Evolutionary conservation across 2,888 invertebrate genomes (phyloP), one percentile per base, ranked within the genome.

Genomic region (Cenopis cana): DNA sequence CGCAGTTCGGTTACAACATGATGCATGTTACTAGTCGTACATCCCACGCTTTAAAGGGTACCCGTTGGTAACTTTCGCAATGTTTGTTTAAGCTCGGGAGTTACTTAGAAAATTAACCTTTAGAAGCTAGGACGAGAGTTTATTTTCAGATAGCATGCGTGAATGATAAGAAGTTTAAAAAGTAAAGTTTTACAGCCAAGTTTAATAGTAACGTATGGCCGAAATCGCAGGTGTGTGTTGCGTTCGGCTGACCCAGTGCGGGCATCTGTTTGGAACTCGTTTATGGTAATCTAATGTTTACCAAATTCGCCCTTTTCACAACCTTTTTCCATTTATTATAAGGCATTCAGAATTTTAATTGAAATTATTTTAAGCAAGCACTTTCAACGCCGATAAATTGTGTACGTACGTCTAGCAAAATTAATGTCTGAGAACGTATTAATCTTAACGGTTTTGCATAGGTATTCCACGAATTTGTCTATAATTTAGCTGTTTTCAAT

Each of bases 191-290:
- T 76, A 76, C 76, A 71, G 76, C 68, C 64, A 72, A 75, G 74
- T 78, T 85, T 85, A 81, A 82, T 78, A 79, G 76, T 79, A 80
- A 61, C 54, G 24, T 55, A 52, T 60, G 65, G 59, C 54, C 54
- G 65, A 54, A n/a, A 66, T 74, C 76, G 79, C 86, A 85, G 84
- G 84, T 87, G 85, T 82, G 61, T 77, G 73, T 74, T 74, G 69
- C 71, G 54, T 68, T 55, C 64, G 50, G 74, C 52, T 84, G 86
- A 86, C 87, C 87, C 78, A 88, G 79, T 85, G 74, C 84, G 76
- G 75, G 75, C 81, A 83, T 82, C 81, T 83, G 82, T 79, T 68
- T 62, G 71, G 74, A 74, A 77, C 66, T 33, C 56, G 56, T 67
- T 71, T 71, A 71, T 67, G 67, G 61, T 71, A 66, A 71, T 71